phyloP scores from a whole-genome alignment of 1,140 invertebrate species.

The Bombus balteatus region DNA sequence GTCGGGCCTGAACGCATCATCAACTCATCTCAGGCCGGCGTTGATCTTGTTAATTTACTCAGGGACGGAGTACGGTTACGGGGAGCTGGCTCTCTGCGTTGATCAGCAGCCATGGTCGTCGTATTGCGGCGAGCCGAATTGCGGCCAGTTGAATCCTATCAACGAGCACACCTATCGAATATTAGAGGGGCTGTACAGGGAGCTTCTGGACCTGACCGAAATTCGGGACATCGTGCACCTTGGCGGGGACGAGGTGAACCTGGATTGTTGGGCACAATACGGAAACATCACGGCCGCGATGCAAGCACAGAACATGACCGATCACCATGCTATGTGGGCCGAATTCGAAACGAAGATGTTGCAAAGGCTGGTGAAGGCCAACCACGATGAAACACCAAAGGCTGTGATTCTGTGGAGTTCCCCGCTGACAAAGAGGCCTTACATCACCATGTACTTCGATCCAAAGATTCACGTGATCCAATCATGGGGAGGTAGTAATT shows the following conservation, averaged over 20 bases:
- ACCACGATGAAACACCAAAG: slow-evolving; percentile 85
- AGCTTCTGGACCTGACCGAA: slow-evolving; percentile 78
- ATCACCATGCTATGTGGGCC: slow-evolving; percentile 89
- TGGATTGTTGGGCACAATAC: slow-evolving; percentile 89
- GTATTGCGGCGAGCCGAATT: slow-evolving; percentile 92
- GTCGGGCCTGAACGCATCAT: background rate
- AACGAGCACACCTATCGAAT: slow-evolving; percentile 89
- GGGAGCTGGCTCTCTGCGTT: slow-evolving; percentile 89
- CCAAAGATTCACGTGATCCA: slow-evolving; percentile 84
- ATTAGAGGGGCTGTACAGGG: slow-evolving; percentile 86
- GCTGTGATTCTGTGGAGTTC: slow-evolving; percentile 91
- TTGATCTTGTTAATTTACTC: slow-evolving; percentile 8
- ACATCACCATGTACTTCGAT: slow-evolving; percentile 85
- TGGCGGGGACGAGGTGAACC: slow-evolving; percentile 92
- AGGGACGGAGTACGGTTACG: slow-evolving; percentile 85
- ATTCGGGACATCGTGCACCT: slow-evolving; percentile 89
- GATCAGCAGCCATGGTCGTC: slow-evolving; percentile 89
- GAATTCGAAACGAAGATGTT: slow-evolving; percentile 88
- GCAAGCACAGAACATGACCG: slow-evolving; percentile 87
- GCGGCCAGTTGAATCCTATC: slow-evolving; percentile 92
- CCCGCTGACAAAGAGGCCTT: slow-evolving; percentile 88
- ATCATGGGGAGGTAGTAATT: slow-evolving; percentile 90
- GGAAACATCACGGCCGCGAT: slow-evolving; percentile 79
- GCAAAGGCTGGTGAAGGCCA: slow-evolving; percentile 85
- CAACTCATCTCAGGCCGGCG: background rate